Base-by-base conservation (phyloP, 1,140 invertebrate species). In the Holotrichia oblita region DNA sequence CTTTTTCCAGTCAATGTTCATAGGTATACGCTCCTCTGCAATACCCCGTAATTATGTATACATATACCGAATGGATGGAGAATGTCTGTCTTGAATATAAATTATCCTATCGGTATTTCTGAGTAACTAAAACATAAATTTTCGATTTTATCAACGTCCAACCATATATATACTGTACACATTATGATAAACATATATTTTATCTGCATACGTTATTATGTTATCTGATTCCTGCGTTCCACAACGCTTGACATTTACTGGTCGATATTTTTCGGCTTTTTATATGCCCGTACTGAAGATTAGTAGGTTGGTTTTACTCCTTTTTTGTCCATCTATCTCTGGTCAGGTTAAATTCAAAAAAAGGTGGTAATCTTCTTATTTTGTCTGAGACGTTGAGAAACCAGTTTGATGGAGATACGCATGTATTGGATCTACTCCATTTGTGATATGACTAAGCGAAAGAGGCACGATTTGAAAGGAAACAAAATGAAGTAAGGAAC, bases 141-240 rank as follows among this genome's bases (percentile, higher is more conserved):
- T 76, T 48, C 75, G 80, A 61, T 77, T 81, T 80, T 80, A 81
- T 80, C 80, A 79, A 73, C 34, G 80, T 79, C 78, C 78, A 34
- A 34, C 27, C 27, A 34, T 75, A 34, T 17, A 79, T 76, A 34
- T 17, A 48, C 44, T 48, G n/a, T 48, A 48, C 44, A 34, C 79
- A 80, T 76, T 80, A 80, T 81, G 72, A 81, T 81, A 81, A 81
- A 80, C 81, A 80, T 75, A 79, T 79, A 79, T 81, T 81, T 82
- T 79, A 77, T 42, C 76, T 44, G 27, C 6, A 69, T 24, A 69
- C 64, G 69, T 82, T 82, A 82, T 82, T 79, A 82, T 82, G 81
- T 82, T 82, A 82, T 82, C 81, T 82, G 79, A 82, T 82, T 59
- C 73, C 61, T 7, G 61, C 61, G 61, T 77, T 74, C 75, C 74